A percentile compares a stretch with the other conserved stretches of the same genome.
Conservation (phyloP, 2,888 invertebrate species). For the Suillia variegata region DNA sequence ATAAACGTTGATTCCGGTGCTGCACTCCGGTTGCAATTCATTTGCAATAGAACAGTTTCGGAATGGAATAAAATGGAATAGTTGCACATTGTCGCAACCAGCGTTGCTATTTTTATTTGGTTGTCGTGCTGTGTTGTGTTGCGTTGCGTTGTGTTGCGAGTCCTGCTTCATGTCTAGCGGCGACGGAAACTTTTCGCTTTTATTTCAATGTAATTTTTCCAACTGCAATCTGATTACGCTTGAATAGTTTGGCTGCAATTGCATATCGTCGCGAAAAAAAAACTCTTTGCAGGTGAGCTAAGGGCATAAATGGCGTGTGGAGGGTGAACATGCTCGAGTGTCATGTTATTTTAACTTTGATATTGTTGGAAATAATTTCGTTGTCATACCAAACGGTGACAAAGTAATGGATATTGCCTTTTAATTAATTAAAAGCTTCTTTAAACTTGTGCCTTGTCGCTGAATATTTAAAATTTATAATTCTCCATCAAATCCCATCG, state of each 20-base stretch:
- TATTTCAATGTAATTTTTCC: constrained; percentile 14
- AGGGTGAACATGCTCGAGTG: too few species aligned
- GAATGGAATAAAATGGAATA: not conserved
- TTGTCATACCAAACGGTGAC: too few species aligned
- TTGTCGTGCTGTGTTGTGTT: not conserved
- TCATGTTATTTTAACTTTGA: too few species aligned
- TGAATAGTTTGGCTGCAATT: constrained; percentile 11
- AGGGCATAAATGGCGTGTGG: too few species aligned
- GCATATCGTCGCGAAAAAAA: too few species aligned
- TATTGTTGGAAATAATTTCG: too few species aligned
- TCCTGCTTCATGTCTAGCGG: not conserved
- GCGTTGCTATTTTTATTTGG: not conserved
- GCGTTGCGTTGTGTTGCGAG: not conserved
- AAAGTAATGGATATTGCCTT: too few species aligned
- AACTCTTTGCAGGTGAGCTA: too few species aligned
- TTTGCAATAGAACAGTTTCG: not conserved
- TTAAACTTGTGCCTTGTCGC: too few species aligned
- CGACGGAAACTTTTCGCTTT: constrained; percentile 12
- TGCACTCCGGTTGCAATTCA: not conserved
- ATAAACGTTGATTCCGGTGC: not conserved
- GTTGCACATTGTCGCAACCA: not conserved
- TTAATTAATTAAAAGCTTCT: too few species aligned
- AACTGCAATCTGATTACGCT: constrained; percentile 17
- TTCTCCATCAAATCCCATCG: too few species aligned
- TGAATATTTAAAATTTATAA: too few species aligned